A percentile compares a stretch with the other conserved stretches of the same genome.
These are phyloP conservation scores for Cistogaster globosa DNA, from an alignment of 2,888 invertebrate species.

Conservation along the genomic window DNA sequence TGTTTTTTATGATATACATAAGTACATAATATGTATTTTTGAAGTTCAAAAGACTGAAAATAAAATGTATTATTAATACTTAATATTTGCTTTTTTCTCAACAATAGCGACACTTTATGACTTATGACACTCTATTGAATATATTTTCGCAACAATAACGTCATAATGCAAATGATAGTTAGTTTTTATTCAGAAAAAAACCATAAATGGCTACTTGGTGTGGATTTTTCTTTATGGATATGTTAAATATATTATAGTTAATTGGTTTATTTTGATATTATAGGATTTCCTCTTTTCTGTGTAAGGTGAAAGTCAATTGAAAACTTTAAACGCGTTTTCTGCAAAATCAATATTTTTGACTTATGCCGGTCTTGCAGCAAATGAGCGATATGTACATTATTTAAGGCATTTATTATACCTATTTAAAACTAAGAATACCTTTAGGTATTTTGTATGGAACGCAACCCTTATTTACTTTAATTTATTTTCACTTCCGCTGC, in stretches of 20 bases:
- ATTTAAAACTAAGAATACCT: too few relatives aligned
- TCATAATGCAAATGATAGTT: constrained; percentile 46
- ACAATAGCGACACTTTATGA: constrained; percentile 38
- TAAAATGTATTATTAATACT: constrained; percentile 40
- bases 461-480: too few relatives aligned
- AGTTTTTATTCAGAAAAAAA: constrained; percentile 38
- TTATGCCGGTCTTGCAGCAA: too few relatives aligned
- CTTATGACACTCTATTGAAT: constrained; percentile 31
- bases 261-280: constrained; percentile 45
- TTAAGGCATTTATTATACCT: too few relatives aligned
- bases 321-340: constrained; percentile 27
- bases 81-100: constrained; percentile 30
- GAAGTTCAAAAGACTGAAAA: constrained; percentile 55
- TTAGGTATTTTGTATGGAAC: too few relatives aligned
- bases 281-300: constrained; percentile 36
- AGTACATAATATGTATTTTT: constrained; percentile 41
- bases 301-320: constrained; percentile 43
- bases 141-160: constrained; percentile 33
- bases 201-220: constrained; percentile 54
- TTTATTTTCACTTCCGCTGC: too few relatives aligned
- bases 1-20: constrained; percentile 40
- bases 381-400: too few relatives aligned
- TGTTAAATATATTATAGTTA: constrained; percentile 37
- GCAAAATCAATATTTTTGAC: constrained; percentile 18
- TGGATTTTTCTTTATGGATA: constrained; percentile 48